Evolutionary conservation across 2,797 vertebrate genomes (phyloP), one percentile per base, ranked within the genome.

Genomic region (Onychomys leucogaster): DNA sequence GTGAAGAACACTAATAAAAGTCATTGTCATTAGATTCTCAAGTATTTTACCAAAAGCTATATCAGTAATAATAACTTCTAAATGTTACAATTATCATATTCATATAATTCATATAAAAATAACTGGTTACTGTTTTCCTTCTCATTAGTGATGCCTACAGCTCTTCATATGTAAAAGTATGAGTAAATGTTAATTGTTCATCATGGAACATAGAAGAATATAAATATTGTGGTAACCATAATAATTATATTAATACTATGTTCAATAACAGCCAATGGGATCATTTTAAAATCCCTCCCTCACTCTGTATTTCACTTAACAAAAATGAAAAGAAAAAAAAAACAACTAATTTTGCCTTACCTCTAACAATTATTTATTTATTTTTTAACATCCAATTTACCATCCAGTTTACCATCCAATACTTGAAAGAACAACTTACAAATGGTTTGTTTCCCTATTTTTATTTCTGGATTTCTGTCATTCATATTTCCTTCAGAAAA

Each of bases 11-110:
- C 88, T 83, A 91, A 32, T 89, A 86, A 94, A 94, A 94, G 27
- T 3, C 37, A 1, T 83, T 96, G 94, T 81, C 78, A 94, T 82
- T 90, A 77, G 92, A 89, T 43, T 57, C 25, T 92, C 41, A 49
- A 63, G 25, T 89, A 32, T 96, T 95, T 96, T 37, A 61, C 87
- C 27, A 93, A 85, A 89, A 91, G 84, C 84, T 84, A 59, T 80
- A 95, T 84, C 34, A 67, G 37, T n/a, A 96, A 23, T 69, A 93
- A 69, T 94, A 89, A 89, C 4, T 75, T 87, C n/a, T 57, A 89
- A 94, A 81, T 93, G 17, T 23, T 49, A 75, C 7, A 81, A 95
- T 93, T 95, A 86, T 13, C 43, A 71, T 61, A 96, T 83, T 16
- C 7, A 67, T 83, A 75, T 59, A 14, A 96, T 83, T 16, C 7